These are phyloP conservation scores for Lagenorhynchus albirostris DNA, from an alignment of 2,113 vertebrate genomes.

Conservation along the genomic window DNA sequence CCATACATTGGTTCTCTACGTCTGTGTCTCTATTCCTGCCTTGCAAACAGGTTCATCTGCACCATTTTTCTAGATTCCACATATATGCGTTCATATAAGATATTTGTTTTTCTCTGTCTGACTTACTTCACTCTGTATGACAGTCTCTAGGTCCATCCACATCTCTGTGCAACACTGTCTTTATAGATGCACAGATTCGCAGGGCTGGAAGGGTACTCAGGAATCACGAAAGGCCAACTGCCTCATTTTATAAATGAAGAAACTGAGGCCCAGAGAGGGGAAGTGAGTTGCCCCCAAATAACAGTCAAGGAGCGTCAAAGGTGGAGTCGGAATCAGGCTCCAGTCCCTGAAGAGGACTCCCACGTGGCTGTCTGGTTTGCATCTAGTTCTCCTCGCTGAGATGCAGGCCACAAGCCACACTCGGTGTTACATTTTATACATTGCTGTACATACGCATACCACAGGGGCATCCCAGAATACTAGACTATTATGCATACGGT, in stretches of 20 bases:
- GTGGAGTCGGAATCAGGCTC: rapidly evolving
- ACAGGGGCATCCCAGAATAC: background rate
- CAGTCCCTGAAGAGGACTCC: background rate
- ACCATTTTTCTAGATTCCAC: background rate
- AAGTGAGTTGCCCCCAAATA: background rate
- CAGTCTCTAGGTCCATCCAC: background rate
- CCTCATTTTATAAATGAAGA: background rate
- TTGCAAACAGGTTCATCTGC: background rate
- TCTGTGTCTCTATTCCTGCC: background rate
- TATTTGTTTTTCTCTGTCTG: background rate
- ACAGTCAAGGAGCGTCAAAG: rapidly evolving
- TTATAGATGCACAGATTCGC: background rate
- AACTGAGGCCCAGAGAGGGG: background rate
- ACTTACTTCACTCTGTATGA: background rate
- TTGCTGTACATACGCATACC: background rate
- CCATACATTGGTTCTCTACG: background rate
- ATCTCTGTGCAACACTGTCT: background rate
- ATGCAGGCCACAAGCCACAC: background rate
- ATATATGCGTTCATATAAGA: background rate
- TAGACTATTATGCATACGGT: background rate
- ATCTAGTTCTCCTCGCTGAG: background rate
- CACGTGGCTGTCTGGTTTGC: rapidly evolving
- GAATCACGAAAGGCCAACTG: background rate
- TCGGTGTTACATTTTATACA: background rate
- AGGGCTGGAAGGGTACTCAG: background rate